Percentiles rank a stretch among this genome's conserved stretches.
Evolutionary conservation across 2,888 invertebrate genomes (phyloP).

Genomic region (Amphiduros pacificus): DNA sequence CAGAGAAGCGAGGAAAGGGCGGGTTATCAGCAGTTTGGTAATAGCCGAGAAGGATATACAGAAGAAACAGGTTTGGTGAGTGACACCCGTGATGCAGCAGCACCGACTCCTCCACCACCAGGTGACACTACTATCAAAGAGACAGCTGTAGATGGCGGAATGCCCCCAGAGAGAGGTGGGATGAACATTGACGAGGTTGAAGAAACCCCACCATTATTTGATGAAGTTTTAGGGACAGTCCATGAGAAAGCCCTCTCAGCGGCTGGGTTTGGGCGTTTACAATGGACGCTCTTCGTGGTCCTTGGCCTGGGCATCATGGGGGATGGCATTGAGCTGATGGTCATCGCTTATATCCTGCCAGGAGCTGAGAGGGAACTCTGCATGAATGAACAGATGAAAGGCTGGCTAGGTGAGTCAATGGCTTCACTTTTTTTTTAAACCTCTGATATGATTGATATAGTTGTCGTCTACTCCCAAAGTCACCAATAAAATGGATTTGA

Average conservation of each 20-base stretch:
- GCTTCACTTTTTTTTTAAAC: no score
- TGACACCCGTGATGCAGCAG: no score
- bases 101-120: no score
- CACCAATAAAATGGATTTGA: no score
- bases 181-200: neutral
- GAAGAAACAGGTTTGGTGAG: no score
- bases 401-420: conserved; percentile 27
- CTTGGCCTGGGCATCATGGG: conserved; percentile 24
- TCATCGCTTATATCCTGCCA: conserved; percentile 23
- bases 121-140: no score
- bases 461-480: no score
- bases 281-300: conserved; percentile 22
- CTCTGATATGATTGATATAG: no score
- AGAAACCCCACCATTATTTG: conserved; percentile 6
- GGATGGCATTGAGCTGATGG: conserved; percentile 24
- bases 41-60: no score
- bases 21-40: no score
- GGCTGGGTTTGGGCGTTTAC: conserved; percentile 26
- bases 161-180: neutral
- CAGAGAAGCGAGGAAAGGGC: no score
- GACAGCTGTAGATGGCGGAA: neutral
- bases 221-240: conserved; percentile 8
- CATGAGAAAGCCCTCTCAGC: conserved; percentile 16
- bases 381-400: conserved; percentile 25
- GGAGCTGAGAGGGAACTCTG: conserved; percentile 25